phyloP scores from a whole-genome alignment of 2,113 vertebrate species.

The pig (Sus scrofa) region T2T-Sscrofa CM000827.6:42813001-42813500 shows the following conservation, averaged over 20 bases:
- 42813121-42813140: neutral
- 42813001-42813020: too few species aligned
- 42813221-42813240: neutral
- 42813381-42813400: neutral
- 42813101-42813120: too few species aligned
- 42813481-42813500: neutral
- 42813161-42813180: neutral
- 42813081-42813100: neutral
- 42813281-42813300: neutral
- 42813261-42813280: neutral
- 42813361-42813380: neutral
- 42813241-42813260: neutral
- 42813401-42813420: neutral
- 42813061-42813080: slow-evolving; percentile 47
- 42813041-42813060: slow-evolving; percentile 25
- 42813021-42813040: neutral
- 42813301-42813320: neutral
- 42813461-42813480: neutral
- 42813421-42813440: neutral
- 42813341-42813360: neutral
- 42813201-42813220: neutral
- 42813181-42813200: slow-evolving; percentile 18
- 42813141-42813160: too few species aligned
- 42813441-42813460: neutral
- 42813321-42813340: neutral